Evolutionary conservation across 92 coral and sea anemone species (phyloP), one percentile per base, ranked within the genome.

Genomic region (Zoanthus sansibaricus): DNA sequence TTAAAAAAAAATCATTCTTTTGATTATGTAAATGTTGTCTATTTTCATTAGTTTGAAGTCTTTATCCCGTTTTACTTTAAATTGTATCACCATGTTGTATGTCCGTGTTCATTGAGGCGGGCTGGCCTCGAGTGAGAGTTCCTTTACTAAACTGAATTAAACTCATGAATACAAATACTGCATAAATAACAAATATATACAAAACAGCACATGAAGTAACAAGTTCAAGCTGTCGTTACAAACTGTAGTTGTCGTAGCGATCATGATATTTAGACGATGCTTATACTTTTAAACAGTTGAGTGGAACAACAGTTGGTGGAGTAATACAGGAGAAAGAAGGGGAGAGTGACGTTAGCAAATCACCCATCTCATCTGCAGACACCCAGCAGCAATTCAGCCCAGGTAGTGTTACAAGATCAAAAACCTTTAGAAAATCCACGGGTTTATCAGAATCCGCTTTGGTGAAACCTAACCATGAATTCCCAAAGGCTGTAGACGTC

Each of bases 401-500:
- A n/a, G 73, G 75, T 31, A 46, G 33, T 5, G 86, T 94, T 10
- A 64, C 79, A 13, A 79, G 98, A 37, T 94, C 98, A 10, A 86
- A 89, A 67, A 94, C 98, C 0, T 94, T 94, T 66, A 86, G 92
- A 21, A 94, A 94, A 77, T 84, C 78, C 47, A 87, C 95, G 3
- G 72, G 84, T 13, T 10, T 54, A 3, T 48, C 84, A 42, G 84
- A 64, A 7, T 10, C 7, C 12, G 61, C 58, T 7, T 31, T 17
- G n/a, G n/a, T 15, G 18, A 80, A 20, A 13, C 59, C 85, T 6
- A 44, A 64, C 17, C 44, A 62, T 69, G 51, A 7, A 16, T 9
- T 18, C 9, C 30, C 85, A 12, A 51, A 80, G 9, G 7, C 2
- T n/a, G 74, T 7, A 9, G 2, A 48, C 45, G 6, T n/a, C 15